Base-by-base conservation (phyloP, 2,113 vertebrate genomes). In the Aphyosemion australe region DNA sequence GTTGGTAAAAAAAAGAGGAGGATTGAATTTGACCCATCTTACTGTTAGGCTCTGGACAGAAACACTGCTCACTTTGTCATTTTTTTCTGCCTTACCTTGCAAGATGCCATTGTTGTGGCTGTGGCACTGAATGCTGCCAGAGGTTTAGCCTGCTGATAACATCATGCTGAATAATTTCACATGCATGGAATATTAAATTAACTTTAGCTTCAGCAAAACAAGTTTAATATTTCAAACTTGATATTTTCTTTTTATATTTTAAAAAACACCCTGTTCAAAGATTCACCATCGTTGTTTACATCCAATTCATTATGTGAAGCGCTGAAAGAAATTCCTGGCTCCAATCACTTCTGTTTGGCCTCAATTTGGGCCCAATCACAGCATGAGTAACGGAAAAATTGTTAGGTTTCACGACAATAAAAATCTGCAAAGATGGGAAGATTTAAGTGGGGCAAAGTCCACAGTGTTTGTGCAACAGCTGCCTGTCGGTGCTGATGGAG, bases 1-100 rank as follows among this genome's bases (percentile, higher is more conserved):
- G 80, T 76, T 78, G 68, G 66, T 20, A 41, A 65, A 74, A 80
- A 87, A 74, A 80, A 87, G 84, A 77, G 47, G 69, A 39, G 71
- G 77, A 85, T 88, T 85, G 82, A 81, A 83, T 89, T 88, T 31
- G 66, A 78, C 63, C 65, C 18, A 14, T 82, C 47, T 54, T 61
- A 56, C 69, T 72, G n/a, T 60, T 39, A 69, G 65, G 66, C 74
- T 74, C 54, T 61, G 53, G 34, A 46, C 66, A 64, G 74, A 74
- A 86, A 63, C 72, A 67, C 64, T 62, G 59, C 76, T 76, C 64
- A 62, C 62, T 65, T 79, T 79, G 66, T 79, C 78, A 56, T 32
- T 32, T 32, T 32, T 32, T 32, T 32, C 32, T 7, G 7, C 32
- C 32, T 21, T 5, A 8, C 12, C 14, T 32, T 41, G 50, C 68